Percentiles rank a stretch among this genome's conserved stretches.
phyloP scores from a whole-genome alignment of 2,113 vertebrate genomes.

The Phocoena sinus region DNA sequence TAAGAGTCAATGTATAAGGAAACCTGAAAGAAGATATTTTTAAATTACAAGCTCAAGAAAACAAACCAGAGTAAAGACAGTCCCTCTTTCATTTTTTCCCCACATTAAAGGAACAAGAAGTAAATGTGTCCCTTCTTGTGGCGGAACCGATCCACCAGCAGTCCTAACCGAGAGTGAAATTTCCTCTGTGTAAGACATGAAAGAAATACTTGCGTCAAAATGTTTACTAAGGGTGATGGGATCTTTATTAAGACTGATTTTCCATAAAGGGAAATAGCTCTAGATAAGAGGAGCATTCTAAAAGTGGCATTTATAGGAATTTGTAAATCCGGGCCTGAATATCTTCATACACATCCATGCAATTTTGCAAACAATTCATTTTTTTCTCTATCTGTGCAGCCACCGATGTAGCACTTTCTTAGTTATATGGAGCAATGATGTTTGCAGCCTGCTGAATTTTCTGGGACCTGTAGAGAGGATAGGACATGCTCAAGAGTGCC shows the following conservation, averaged over 20 bases:
- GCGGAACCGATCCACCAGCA: not conserved
- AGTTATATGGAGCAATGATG: not conserved
- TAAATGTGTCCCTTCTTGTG: not conserved
- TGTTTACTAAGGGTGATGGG: not conserved
- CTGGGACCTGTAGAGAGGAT: not conserved
- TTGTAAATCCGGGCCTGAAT: not conserved
- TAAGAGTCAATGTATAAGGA: slow-evolving; percentile 36
- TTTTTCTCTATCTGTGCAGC: not conserved
- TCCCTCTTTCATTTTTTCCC: not conserved
- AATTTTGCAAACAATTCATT: not conserved
- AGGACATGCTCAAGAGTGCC: not conserved
- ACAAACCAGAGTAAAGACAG: not conserved
- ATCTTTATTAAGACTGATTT: slow-evolving; percentile 46
- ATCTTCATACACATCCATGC: not conserved
- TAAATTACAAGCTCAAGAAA: slow-evolving; percentile 44
- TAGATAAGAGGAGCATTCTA: slow-evolving; percentile 29
- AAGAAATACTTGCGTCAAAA: slow-evolving; percentile 19
- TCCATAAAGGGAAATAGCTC: not conserved
- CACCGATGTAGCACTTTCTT: not conserved
- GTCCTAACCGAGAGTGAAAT: not conserved
- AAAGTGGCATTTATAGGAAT: not conserved
- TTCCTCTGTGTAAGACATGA: not conserved
- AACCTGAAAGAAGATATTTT: not conserved
- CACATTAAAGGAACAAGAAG: not conserved
- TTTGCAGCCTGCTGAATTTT: not conserved